A percentile compares a stretch with the other conserved stretches of the same genome.
These are phyloP conservation scores for Sprattus sprattus DNA, from an alignment of 2,113 vertebrate species.

Conservation along the genomic window DNA sequence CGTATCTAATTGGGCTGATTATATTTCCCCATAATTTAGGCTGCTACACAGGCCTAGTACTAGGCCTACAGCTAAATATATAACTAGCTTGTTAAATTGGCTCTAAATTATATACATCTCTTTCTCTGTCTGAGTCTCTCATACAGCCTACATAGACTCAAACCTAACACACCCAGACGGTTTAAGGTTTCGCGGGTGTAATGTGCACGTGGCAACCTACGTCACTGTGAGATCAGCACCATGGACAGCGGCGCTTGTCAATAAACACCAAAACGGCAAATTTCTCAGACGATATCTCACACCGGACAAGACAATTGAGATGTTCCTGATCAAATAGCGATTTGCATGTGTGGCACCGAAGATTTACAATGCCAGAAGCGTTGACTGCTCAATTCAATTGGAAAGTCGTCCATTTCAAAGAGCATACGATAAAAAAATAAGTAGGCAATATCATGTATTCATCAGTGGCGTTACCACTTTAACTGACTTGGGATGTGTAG, in stretches of 20 bases:
- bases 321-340: constrained; percentile 31
- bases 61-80: no score
- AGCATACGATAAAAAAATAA: constrained; percentile 54
- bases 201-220: constrained; percentile 51
- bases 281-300: constrained; percentile 27
- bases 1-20: no score
- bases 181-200: constrained; percentile 61
- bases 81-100: no score
- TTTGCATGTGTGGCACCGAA: background rate
- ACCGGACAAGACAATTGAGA: constrained; percentile 17
- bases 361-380: constrained; percentile 59
- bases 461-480: constrained; percentile 54
- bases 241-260: constrained; percentile 67
- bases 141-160: background rate
- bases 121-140: no score
- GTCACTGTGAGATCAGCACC: constrained; percentile 71
- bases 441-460: constrained; percentile 45
- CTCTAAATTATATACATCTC: no score
- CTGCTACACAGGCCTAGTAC: no score
- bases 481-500: constrained; percentile 27
- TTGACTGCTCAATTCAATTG: constrained; percentile 69
- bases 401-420: constrained; percentile 73
- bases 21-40: no score
- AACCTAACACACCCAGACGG: background rate
- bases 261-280: constrained; percentile 45